A percentile compares a stretch with the other conserved stretches of the same genome.
phyloP scores from a whole-genome alignment of 2,888 invertebrate species.

The Holacanthella duospinosa region DNA sequence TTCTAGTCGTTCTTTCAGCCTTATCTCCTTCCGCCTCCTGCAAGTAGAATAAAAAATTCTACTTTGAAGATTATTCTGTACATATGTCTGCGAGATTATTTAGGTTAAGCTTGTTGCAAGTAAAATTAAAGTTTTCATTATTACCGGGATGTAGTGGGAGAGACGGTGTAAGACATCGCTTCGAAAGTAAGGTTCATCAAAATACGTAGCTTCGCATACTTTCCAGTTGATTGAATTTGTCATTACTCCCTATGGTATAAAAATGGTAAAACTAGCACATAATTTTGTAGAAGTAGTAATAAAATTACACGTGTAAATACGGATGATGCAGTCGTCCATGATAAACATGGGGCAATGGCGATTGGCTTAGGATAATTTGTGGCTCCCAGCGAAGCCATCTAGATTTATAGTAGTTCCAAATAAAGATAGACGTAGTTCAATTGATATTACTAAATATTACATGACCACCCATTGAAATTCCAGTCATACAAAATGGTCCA shows the following conservation, averaged over 20 bases:
- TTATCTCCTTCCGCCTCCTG: too few relatives aligned
- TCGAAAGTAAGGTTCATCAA: conserved; percentile 64
- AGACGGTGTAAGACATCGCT: conserved; percentile 51
- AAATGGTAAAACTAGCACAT: not conserved
- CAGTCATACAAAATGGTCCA: conserved; percentile 87
- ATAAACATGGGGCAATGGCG: conserved; percentile 85
- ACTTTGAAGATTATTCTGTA: too few relatives aligned
- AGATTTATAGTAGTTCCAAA: conserved; percentile 26
- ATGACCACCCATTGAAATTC: conserved; percentile 96
- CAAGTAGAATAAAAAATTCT: too few relatives aligned
- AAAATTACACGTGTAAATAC: conserved; percentile 72
- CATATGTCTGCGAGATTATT: too few relatives aligned
- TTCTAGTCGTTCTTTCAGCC: too few relatives aligned
- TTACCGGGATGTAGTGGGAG: not conserved
- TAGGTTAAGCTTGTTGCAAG: too few relatives aligned
- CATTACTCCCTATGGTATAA: conserved; percentile 70
- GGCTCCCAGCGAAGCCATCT: conserved; percentile 97
- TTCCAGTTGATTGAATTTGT: conserved; percentile 91
- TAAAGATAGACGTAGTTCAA: not conserved
- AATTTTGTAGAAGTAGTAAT: not conserved
- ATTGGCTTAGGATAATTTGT: conserved; percentile 92
- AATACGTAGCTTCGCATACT: conserved; percentile 74
- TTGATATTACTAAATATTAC: conserved; percentile 49
- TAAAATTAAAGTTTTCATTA: too few relatives aligned
- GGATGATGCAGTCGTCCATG: conserved; percentile 93